Percentiles rank a stretch among this genome's conserved stretches.
Evolutionary conservation across 2,797 vertebrate species (phyloP).

Genomic region (Tamandua tetradactyla): DNA sequence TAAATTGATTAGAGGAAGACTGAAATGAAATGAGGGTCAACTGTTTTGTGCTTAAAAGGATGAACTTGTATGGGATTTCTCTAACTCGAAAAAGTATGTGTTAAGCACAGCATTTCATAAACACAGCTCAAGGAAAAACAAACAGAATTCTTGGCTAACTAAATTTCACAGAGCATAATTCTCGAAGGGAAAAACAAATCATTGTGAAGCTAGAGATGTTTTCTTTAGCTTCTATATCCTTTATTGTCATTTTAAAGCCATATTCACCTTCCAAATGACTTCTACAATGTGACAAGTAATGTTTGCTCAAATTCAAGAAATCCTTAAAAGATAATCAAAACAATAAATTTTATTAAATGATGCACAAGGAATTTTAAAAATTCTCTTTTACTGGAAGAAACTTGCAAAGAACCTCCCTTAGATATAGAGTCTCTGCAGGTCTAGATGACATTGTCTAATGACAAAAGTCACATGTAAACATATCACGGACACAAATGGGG

Average conservation of each 20-base stretch:
- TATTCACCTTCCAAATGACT: neutral
- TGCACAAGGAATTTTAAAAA: neutral
- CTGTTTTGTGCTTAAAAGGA: constrained; percentile 23
- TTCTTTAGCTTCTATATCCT: neutral
- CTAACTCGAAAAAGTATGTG: constrained; percentile 52
- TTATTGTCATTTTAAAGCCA: constrained; percentile 34
- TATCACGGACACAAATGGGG: neutral
- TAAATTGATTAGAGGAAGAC: constrained; percentile 47
- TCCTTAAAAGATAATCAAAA: neutral
- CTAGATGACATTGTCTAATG: neutral
- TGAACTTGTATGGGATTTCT: constrained; percentile 47
- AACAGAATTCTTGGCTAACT: neutral
- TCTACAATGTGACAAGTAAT: neutral
- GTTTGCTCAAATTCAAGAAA: neutral
- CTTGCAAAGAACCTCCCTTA: neutral
- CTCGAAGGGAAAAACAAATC: constrained; percentile 9
- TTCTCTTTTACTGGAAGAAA: neutral
- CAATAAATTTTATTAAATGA: neutral
- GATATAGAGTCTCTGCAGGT: neutral
- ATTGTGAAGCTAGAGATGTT: neutral
- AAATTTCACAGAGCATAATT: constrained; percentile 49
- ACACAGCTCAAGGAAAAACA: constrained; percentile 45
- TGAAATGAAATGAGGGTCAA: constrained; percentile 61
- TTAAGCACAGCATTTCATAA: constrained; percentile 61
- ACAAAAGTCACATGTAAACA: neutral